Percentiles rank a stretch among this genome's conserved stretches.
Evolutionary conservation across 2,113 vertebrate genomes (phyloP).

Genomic region (Cepphus grylle): DNA sequence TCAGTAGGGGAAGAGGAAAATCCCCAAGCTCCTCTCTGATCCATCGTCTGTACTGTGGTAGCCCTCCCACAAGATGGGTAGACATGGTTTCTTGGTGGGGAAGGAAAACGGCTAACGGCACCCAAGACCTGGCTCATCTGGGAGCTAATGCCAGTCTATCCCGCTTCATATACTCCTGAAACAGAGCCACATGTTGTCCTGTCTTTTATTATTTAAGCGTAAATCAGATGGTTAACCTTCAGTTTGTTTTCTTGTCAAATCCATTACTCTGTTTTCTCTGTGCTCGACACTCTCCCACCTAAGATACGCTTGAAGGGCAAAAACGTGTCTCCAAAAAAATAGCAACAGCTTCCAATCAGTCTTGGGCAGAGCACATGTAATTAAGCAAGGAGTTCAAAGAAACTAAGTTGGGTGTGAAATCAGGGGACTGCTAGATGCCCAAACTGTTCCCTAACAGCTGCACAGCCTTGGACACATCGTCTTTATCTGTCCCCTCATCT

Average conservation of each 20-base stretch:
- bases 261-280: neutral
- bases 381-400: neutral
- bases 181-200: neutral
- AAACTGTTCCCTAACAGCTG: neutral
- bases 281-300: neutral
- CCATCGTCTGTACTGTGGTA: neutral
- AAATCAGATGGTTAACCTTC: neutral
- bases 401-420: neutral
- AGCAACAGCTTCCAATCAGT: neutral
- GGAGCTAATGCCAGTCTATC: neutral
- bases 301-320: neutral
- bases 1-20: neutral
- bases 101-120: neutral
- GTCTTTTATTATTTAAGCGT: neutral
- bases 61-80: neutral
- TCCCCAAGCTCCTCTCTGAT: neutral
- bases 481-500: neutral
- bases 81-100: neutral
- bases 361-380: neutral
- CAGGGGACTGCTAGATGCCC: neutral
- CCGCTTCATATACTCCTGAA: neutral
- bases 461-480: neutral
- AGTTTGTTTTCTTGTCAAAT: neutral
- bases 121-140: neutral
- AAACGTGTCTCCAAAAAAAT: fast-evolving